A percentile compares a stretch with the other conserved stretches of the same genome.
phyloP scores from a whole-genome alignment of 1,140 invertebrate species.

The Scaptomyza pallida region DNA sequence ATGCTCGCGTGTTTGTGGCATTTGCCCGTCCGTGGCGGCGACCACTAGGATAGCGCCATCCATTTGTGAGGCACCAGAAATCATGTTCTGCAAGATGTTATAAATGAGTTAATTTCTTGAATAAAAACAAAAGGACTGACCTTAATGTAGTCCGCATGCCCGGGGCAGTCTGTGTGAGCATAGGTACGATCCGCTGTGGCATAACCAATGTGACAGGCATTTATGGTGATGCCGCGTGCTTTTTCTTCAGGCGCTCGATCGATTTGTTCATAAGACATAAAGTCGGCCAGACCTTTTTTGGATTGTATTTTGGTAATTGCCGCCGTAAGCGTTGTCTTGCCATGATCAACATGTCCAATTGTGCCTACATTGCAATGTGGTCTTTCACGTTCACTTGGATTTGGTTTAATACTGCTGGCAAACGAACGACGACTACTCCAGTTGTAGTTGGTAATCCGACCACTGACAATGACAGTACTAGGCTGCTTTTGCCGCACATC shows the following conservation, averaged over 20 bases:
- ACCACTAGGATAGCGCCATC: slow-evolving; percentile 97
- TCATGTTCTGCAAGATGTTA: slow-evolving; percentile 89
- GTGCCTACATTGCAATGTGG: slow-evolving; percentile 93
- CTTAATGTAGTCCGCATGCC: slow-evolving; percentile 95
- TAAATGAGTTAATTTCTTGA: background rate
- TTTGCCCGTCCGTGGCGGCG: slow-evolving; percentile 96
- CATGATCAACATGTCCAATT: slow-evolving; percentile 99
- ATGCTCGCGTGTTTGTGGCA: slow-evolving; percentile 97
- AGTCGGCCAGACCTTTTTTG: slow-evolving; percentile 89
- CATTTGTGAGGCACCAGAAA: slow-evolving; percentile 98
- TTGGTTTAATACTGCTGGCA: slow-evolving; percentile 16
- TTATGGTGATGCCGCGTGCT: slow-evolving; percentile 97
- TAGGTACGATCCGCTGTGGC: slow-evolving; percentile 93
- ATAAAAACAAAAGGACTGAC: slow-evolving; percentile 14
- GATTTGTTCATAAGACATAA: slow-evolving; percentile 95
- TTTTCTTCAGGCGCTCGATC: slow-evolving; percentile 98
- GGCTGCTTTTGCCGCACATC: slow-evolving; percentile 6
- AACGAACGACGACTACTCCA: slow-evolving; percentile 7
- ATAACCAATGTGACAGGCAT: slow-evolving; percentile 97
- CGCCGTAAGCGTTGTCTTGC: slow-evolving; percentile 97
- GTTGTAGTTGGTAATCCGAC: background rate
- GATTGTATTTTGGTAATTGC: slow-evolving; percentile 96
- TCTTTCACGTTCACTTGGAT: slow-evolving; percentile 29
- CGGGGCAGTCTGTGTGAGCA: slow-evolving; percentile 97
- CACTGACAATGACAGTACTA: background rate